Base-by-base conservation (phyloP, 2,113 vertebrate species). In the Rana temporaria region DNA sequence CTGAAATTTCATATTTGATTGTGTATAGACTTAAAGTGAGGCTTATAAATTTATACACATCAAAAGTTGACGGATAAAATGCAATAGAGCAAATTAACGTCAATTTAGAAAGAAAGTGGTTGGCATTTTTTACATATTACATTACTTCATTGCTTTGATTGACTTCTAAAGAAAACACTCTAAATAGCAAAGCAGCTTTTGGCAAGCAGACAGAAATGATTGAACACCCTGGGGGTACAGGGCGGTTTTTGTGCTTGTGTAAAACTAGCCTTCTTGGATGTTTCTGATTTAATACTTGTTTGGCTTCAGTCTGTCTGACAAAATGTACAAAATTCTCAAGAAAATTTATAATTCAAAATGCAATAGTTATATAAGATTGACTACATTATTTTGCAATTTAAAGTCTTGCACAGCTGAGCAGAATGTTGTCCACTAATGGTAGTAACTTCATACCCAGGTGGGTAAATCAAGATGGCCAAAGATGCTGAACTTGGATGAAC, bases 111-210 rank as follows among this genome's bases (percentile, higher is more conserved):
- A 55, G 68, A 71, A 53, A 71, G 48, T 55, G 42, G 12, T 53
- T 70, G 20, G 6, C 42, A 70, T 53, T 52, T 70, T 52, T 70
- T 22, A 52, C 42, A 24, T 70, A 70, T 53, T 53, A 55, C 68
- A 71, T 55, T 71, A 71, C 68, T 18, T 71, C 48, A 71, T 71
- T 55, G 48, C 48, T 18, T 38, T 70, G 20, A 70, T 70, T 70
- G 67, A 53, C 67, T 70, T 52, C 67, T 53, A 70, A 70, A 53
- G 38, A 69, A 69, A 69, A 69, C 38, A 70, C 42, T 53, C 42
- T 53, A 52, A 70, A 17, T 24, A 70, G 42, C 42, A 22, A 53
- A 68, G 66, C n/a, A 30, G 18, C 17, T 67, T 42, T 68, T 68
- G 32, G 66, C 34, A 48, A 68, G 34, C 34, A 71, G 42, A 55